phyloP scores from a whole-genome alignment of 2,888 invertebrate species.

The Emmelina monodactyla region DNA sequence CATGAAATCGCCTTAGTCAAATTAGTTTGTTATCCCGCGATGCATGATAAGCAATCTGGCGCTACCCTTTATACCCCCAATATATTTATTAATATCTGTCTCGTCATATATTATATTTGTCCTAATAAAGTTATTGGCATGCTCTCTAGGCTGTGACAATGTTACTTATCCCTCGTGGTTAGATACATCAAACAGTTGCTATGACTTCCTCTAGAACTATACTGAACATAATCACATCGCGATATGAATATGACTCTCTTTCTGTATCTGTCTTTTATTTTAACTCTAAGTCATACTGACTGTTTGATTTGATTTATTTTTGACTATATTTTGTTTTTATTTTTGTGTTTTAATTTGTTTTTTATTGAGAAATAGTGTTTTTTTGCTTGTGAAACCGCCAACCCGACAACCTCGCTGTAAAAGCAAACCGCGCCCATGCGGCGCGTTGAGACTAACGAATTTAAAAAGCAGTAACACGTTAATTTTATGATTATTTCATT shows the following conservation, averaged over 20 bases:
- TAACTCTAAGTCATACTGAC: slow-evolving; percentile 62
- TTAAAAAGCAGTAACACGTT: slow-evolving; percentile 44
- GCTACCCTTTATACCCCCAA: too few species aligned
- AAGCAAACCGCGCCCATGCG: slow-evolving; percentile 31
- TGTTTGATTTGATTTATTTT: slow-evolving; percentile 55
- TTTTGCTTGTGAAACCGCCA: slow-evolving; percentile 61
- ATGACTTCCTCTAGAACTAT: slow-evolving; percentile 46
- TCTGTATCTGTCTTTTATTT: slow-evolving; percentile 57
- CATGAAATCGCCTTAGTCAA: slow-evolving; percentile 41
- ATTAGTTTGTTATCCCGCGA: slow-evolving; percentile 34
- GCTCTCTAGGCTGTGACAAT: slow-evolving; percentile 60
- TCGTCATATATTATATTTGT: slow-evolving; percentile 26
- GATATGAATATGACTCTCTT: slow-evolving; percentile 58
- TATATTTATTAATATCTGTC: too few species aligned
- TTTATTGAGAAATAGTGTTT: slow-evolving; percentile 49
- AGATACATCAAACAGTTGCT: slow-evolving; percentile 57
- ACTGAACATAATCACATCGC: slow-evolving; percentile 53
- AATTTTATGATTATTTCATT: slow-evolving; percentile 24
- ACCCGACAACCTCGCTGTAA: slow-evolving; percentile 57
- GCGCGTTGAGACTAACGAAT: slow-evolving; percentile 35
- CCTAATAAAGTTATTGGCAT: slow-evolving; percentile 53
- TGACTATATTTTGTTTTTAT: slow-evolving; percentile 27
- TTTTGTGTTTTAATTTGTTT: slow-evolving; percentile 32
- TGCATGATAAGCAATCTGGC: slow-evolving; percentile 55
- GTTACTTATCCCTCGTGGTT: slow-evolving; percentile 62